These are phyloP conservation scores for Drosophila santomea DNA, from an alignment of 1,140 invertebrate species.

Conservation along the genomic window DNA sequence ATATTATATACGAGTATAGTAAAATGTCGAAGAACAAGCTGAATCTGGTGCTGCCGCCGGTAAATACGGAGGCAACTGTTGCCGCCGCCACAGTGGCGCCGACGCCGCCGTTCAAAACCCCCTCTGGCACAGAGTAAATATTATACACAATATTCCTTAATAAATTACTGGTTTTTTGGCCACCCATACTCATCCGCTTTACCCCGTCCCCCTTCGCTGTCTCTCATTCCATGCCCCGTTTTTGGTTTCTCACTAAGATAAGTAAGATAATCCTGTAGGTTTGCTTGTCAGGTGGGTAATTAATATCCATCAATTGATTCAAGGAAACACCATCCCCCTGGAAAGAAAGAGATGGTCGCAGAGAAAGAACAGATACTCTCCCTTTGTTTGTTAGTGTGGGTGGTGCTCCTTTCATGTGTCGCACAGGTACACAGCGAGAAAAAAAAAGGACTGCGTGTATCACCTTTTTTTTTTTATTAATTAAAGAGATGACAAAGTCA, in stretches of 20 bases:
- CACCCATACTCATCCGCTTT: not conserved
- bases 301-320: constrained; percentile 20
- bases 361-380: not conserved
- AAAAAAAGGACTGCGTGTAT: no score
- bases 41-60: constrained; percentile 95
- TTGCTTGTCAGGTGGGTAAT: constrained; percentile 8
- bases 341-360: not conserved
- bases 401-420: constrained; percentile 1
- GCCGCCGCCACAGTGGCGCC: constrained; percentile 88
- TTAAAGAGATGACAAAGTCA: no score
- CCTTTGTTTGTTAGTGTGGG: constrained; percentile 6
- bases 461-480: no score
- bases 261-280: not conserved
- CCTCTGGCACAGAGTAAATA: constrained; percentile 88
- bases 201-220: not conserved
- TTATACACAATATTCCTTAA: constrained; percentile 53
- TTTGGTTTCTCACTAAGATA: not conserved
- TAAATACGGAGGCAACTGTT: constrained; percentile 91
- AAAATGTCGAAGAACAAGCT: constrained; percentile 96
- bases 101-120: constrained; percentile 87
- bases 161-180: constrained; percentile 14
- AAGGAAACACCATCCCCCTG: constrained; percentile 5
- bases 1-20: not conserved
- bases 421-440: not conserved
- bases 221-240: not conserved